These are phyloP conservation scores for Otolemur crassicaudatus DNA, from an alignment of 2,797 vertebrate species.

Conservation along the genomic window DNA sequence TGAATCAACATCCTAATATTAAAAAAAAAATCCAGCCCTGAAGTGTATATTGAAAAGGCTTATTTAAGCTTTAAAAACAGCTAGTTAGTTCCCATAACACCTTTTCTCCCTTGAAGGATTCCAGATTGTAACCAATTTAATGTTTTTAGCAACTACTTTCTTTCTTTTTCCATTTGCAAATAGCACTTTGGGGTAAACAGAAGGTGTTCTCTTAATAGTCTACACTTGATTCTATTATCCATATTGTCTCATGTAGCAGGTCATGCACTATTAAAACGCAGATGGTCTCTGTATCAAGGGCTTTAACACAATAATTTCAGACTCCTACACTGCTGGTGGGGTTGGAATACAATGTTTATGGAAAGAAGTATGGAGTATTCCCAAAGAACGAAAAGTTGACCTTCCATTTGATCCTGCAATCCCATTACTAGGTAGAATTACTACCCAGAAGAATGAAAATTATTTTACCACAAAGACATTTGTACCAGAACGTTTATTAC, in stretches of 20 bases:
- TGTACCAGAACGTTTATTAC: no score
- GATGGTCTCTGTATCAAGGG: neutral
- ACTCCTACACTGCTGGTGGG: neutral
- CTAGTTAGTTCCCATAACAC: slow-evolving; percentile 79
- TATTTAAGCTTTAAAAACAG: slow-evolving; percentile 69
- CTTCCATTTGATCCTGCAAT: no score
- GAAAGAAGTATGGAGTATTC: no score
- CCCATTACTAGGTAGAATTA: no score
- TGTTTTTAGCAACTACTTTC: slow-evolving; percentile 79
- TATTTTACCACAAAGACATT: no score
- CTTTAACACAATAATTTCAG: slow-evolving; percentile 1
- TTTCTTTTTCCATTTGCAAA: slow-evolving; percentile 77
- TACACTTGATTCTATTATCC: slow-evolving; percentile 60
- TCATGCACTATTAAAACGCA: slow-evolving; percentile 41
- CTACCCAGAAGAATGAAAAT: no score
- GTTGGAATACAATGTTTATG: no score
- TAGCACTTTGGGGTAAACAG: slow-evolving; percentile 66
- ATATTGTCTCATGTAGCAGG: neutral
- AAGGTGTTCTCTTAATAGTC: slow-evolving; percentile 60
- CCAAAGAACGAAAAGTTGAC: no score
- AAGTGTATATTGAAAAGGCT: slow-evolving; percentile 26
- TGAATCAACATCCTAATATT: neutral
- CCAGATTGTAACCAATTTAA: slow-evolving; percentile 68
- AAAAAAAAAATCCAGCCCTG: neutral
- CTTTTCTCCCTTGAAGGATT: slow-evolving; percentile 66